Percentiles rank a stretch among this genome's conserved stretches.
Conservation (phyloP, 1,140 invertebrate genomes). For the Drosophila pseudoobscura region DNA sequence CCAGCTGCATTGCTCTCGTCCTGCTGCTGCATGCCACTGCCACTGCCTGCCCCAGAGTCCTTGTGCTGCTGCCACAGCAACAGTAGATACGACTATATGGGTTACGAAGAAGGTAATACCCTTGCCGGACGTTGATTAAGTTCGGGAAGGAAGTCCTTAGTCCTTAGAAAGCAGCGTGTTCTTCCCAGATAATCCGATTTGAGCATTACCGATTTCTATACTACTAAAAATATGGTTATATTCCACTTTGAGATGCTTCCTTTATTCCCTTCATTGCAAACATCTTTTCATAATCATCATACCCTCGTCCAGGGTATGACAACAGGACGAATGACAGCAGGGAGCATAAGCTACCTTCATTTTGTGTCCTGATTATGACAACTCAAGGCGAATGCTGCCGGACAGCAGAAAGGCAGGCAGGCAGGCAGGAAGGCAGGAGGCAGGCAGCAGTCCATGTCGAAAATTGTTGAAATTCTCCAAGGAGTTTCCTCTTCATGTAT, state of each 20-base stretch:
- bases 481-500: conserved; percentile 53
- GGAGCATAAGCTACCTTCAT: conserved; percentile 61
- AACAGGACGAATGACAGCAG: conserved; percentile 47
- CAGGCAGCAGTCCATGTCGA: conserved; percentile 10
- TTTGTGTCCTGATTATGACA: conserved; percentile 75
- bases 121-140: no score
- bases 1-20: conserved; percentile 35
- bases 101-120: no score
- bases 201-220: no score
- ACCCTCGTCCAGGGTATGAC: conserved; percentile 17
- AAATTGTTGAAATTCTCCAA: conserved; percentile 58
- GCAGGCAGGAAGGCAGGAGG: neutral
- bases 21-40: conserved; percentile 30
- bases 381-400: conserved; percentile 71
- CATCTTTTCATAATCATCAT: conserved; percentile 3
- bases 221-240: no score
- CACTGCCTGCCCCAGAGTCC: conserved; percentile 17
- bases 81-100: neutral
- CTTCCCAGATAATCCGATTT: no score
- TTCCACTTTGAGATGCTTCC: neutral
- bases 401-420: conserved; percentile 22
- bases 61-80: conserved; percentile 28
- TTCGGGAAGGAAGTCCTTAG: no score
- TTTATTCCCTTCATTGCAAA: conserved; percentile 32
- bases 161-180: no score